Base-by-base conservation (phyloP, 2,113 vertebrate species). In the Pagrus major region DNA sequence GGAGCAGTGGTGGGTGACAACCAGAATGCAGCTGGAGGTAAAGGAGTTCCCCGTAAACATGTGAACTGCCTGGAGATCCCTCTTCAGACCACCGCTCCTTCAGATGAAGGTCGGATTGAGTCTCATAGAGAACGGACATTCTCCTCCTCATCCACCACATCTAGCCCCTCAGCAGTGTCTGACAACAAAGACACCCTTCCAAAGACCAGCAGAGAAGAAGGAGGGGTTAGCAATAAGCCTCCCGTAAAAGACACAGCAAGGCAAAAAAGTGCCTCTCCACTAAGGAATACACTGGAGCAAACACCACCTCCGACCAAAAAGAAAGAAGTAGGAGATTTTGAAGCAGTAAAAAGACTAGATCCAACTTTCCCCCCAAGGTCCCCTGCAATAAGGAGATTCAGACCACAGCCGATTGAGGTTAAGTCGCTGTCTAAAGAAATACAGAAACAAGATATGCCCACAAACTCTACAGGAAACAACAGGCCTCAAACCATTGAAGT, bases 11-110 rank as follows among this genome's bases (percentile, higher is more conserved):
- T 95, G 12, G 90, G 92, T 41, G 91, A 94, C 11, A 69, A 74
- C 49, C 78, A 89, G 35, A 90, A 79, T 68, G 80, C 75, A 41
- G 47, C 46, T 65, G 80, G 14, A 70, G 80, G 29, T 41, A 86
- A 71, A 75, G 81, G 63, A 46, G 63, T 71, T 64, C 80, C 88
- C 14, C 70, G 15, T 49, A 95, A 94, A 69, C 95, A 95, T 77
- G 89, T 96, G 12, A 96, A 96, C 68, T 93, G 79, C 58, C 61
- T 96, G 23, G 92, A 95, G 84, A 91, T 96, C 31, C 95, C 95
- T 9, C 85, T 96, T 51, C 95, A 93, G 77, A 93, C 61, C 1
- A 41, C 55, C 9, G 23, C 51, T 29, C 1, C 81, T 42, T 75
- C 84, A 73, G 92, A 93, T 6, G 82, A 21, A 12, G 46, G 47